Evolutionary conservation across 2,888 invertebrate species (phyloP), one percentile per base, ranked within the genome.

Genomic region (Mantis religiosa): DNA sequence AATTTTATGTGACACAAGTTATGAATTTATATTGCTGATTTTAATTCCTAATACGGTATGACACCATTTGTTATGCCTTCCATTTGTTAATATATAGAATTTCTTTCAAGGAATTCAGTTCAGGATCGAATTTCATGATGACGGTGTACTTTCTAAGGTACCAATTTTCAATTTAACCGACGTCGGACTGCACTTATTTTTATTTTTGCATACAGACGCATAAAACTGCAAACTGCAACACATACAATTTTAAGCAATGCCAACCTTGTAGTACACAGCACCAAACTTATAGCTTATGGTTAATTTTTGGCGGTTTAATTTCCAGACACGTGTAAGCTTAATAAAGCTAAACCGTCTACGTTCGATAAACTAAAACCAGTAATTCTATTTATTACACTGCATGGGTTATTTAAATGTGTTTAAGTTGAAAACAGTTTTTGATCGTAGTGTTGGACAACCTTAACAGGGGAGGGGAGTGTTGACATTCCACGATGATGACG

Each of bases 401-500:
- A 25, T 20, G 4, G 8, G 1, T 71, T 71, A 71, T 20, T 71
- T 20, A 3, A 71, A 6, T 20, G 54, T 71, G 54, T 3, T 71
- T 71, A 85, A 82, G 28, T 12, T 82, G 82, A 28, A 82, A 12
- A 34, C n/a, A 27, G 2, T 82, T 30, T 71, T 20, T 82, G 20
- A 25, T 30, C 27, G 41, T 41, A 82, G 71, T 9, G 82, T 82
- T 87, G 87, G 87, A 6, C 9, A 82, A 9, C 20, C 9, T 9
- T 34, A 27, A 34, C 41, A 3, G 84, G 27, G n/a, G n/a, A n/a
- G n/a, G 34, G 84, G 88, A 20, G 84, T 28, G 71, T 81, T 27
- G 28, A 88, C 88, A 88, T 88, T 88, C 88, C 88, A 82, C 14
- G 15, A n/a, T 81, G 81, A 54, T 88, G 88, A 88, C 88, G 88